Percentiles rank a stretch among this genome's conserved stretches.
Conservation (phyloP, 2,888 invertebrate species). For the Nymphalis polychloros region DNA sequence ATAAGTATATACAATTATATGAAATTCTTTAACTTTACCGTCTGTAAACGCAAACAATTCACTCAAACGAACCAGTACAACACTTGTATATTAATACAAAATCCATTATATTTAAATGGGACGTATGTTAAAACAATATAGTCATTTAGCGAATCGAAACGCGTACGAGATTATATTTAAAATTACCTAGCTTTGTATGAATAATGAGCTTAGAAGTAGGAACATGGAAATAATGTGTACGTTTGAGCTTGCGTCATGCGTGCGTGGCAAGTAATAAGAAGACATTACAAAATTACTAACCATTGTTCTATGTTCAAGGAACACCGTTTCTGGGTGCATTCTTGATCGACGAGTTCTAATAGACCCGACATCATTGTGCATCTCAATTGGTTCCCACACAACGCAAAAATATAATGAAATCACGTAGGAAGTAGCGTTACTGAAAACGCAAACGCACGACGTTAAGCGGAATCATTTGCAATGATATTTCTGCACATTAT, state of each 20-base stretch:
- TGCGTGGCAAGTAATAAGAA: constrained; percentile 72
- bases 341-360: constrained; percentile 64
- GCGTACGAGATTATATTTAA: constrained; percentile 50
- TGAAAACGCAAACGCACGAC: constrained; percentile 34
- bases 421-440: constrained; percentile 53
- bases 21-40: neutral
- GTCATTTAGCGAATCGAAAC: constrained; percentile 41
- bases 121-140: constrained; percentile 36
- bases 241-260: constrained; percentile 71
- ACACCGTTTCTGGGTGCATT: constrained; percentile 62
- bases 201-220: constrained; percentile 59
- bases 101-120: constrained; percentile 39
- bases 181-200: constrained; percentile 58
- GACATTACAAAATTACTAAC: constrained; percentile 78
- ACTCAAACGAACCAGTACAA: constrained; percentile 17
- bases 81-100: constrained; percentile 21
- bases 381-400: constrained; percentile 64
- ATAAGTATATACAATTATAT: neutral
- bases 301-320: constrained; percentile 78
- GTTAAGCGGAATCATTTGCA: constrained; percentile 20
- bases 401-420: constrained; percentile 51
- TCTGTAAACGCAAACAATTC: constrained; percentile 10
- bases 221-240: constrained; percentile 49
- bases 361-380: constrained; percentile 67
- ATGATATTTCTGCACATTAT: constrained; percentile 13